Conservation (phyloP, 37 sponge, comb jelly and placozoan genomes). For the Haliclona indistincta region DNA sequence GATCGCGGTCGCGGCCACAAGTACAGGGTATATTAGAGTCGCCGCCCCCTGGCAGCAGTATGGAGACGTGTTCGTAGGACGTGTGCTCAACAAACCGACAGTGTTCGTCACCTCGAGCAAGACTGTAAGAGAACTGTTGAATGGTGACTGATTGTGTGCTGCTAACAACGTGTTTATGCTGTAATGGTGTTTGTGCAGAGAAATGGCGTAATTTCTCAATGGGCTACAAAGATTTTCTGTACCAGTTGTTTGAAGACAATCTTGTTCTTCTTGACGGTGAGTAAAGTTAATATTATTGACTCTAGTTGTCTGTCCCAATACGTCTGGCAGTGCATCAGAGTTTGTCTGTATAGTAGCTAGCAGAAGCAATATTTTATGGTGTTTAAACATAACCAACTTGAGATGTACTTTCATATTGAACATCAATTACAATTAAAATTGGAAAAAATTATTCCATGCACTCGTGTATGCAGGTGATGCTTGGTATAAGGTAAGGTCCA, state of each 20-base stretch:
- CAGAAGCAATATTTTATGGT: too few species aligned
- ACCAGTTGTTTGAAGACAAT: conserved; percentile 57
- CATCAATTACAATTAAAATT: background rate
- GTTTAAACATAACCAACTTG: background rate
- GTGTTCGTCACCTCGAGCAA: conserved; percentile 72
- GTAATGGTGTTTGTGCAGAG: conserved; percentile 18
- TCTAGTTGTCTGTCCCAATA: background rate
- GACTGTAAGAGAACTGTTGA: conserved; percentile 68
- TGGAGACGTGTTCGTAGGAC: conserved; percentile 69
- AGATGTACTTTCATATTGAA: background rate
- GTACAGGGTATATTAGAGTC: too few species aligned
- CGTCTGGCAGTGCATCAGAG: too few species aligned
- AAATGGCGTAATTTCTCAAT: conserved; percentile 44
- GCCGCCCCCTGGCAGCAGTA: too few species aligned
- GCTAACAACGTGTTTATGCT: background rate
- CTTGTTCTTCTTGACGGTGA: conserved; percentile 68
- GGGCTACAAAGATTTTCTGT: conserved; percentile 67
- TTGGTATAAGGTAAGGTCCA: conserved; percentile 25
- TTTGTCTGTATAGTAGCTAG: too few species aligned
- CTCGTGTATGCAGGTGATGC: conserved; percentile 28
- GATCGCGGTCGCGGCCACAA: too few species aligned
- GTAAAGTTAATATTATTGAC: background rate
- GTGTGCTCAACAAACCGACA: conserved; percentile 65
- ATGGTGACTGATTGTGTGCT: conserved; percentile 34
- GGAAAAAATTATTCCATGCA: background rate